phyloP scores from a whole-genome alignment of 2,113 vertebrate genomes.

The Hippopotamus amphibius region DNA sequence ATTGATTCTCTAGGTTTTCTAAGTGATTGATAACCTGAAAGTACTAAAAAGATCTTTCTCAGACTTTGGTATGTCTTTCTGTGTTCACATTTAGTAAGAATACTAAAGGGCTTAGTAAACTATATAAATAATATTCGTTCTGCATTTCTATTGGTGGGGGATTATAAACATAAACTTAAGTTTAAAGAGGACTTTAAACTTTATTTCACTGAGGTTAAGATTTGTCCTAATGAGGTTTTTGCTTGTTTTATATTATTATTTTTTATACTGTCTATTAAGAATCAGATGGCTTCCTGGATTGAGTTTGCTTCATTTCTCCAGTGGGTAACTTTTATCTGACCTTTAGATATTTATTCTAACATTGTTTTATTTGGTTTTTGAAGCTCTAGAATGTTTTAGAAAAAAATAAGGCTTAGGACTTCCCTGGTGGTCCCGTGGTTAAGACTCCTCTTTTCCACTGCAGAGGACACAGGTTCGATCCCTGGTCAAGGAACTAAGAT shows the following conservation, averaged over 20 bases:
- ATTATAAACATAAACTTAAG: not conserved
- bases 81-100: not conserved
- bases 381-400: slow-evolving; percentile 48
- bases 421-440: not conserved
- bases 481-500: not conserved
- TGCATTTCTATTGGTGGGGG: not conserved
- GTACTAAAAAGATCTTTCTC: slow-evolving; percentile 5
- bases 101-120: slow-evolving; percentile 40
- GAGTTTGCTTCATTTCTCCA: slow-evolving; percentile 25
- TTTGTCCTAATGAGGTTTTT: not conserved
- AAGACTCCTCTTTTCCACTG: not conserved
- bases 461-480: not conserved
- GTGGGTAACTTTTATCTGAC: slow-evolving; percentile 40
- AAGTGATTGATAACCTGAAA: slow-evolving; percentile 53
- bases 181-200: slow-evolving; percentile 11
- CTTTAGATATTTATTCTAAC: slow-evolving; percentile 44
- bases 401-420: not conserved
- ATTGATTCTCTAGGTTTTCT: slow-evolving; percentile 50
- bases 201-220: slow-evolving; percentile 23
- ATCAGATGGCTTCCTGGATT: not conserved
- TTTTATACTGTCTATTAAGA: not conserved
- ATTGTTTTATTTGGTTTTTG: slow-evolving; percentile 57
- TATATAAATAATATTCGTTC: slow-evolving; percentile 10
- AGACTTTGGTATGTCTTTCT: not conserved
- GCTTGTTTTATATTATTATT: slow-evolving; percentile 12